Conservation (phyloP, 1,140 invertebrate species). For the Protaetia brevitarsis region DNA sequence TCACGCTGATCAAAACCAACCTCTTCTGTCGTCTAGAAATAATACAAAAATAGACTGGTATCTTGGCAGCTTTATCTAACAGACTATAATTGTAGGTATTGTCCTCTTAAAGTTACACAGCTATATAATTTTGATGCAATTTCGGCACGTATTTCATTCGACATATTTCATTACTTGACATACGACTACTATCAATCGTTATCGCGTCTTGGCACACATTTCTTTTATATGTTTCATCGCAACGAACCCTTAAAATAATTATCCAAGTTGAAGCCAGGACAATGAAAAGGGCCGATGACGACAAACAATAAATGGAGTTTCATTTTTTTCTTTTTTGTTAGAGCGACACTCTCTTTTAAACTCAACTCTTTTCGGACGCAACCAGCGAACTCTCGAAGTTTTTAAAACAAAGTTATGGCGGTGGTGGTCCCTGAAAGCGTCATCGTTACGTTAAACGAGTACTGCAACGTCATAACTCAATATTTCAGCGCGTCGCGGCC, state of each 20-base stretch:
- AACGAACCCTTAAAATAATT: too few species aligned
- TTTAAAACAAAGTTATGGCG: conserved; percentile 9
- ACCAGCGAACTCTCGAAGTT: background rate
- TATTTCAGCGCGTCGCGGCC: background rate
- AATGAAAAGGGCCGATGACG: background rate
- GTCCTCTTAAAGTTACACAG: too few species aligned
- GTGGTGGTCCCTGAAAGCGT: conserved; percentile 7
- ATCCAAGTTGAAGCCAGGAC: background rate
- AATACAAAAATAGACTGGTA: too few species aligned
- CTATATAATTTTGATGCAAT: too few species aligned
- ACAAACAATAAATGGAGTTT: background rate
- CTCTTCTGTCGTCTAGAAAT: too few species aligned
- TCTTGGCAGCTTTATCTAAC: too few species aligned
- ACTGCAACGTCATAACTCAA: conserved; percentile 8
- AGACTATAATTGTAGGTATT: too few species aligned
- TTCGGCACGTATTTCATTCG: too few species aligned
- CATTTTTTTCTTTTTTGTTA: conserved; percentile 3
- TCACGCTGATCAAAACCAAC: too few species aligned
- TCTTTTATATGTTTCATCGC: too few species aligned
- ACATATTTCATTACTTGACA: background rate
- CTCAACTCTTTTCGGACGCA: background rate
- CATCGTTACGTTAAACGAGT: background rate
- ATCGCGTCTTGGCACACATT: too few species aligned
- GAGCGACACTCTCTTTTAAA: background rate
- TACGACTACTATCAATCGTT: background rate